Percentiles rank a stretch among this genome's conserved stretches.
phyloP scores from a whole-genome alignment of 1,140 invertebrate genomes.

The Drosophila lowei region DNA sequence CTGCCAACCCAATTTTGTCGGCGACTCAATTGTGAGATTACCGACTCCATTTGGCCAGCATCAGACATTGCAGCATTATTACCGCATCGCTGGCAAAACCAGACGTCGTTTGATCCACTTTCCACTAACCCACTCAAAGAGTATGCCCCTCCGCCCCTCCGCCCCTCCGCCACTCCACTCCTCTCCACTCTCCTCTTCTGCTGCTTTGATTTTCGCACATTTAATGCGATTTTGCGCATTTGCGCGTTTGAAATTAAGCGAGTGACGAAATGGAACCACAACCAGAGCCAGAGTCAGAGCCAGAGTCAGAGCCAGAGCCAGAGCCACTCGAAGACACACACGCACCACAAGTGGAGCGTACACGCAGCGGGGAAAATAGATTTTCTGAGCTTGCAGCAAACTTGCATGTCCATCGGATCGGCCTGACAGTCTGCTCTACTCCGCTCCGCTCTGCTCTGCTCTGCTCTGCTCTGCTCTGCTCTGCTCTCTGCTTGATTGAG shows the following conservation, averaged over 20 bases:
- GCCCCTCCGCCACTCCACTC: neutral
- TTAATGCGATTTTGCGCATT: slow-evolving; percentile 79
- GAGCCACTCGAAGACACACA: slow-evolving; percentile 9
- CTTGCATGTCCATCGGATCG: slow-evolving; percentile 36
- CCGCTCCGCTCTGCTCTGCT: slow-evolving; percentile 18
- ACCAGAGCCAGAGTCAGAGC: slow-evolving; percentile 8
- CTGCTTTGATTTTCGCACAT: slow-evolving; percentile 66
- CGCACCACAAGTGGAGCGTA: slow-evolving; percentile 55
- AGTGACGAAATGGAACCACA: slow-evolving; percentile 69
- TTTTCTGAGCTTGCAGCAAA: slow-evolving; percentile 58
- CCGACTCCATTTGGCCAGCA: slow-evolving; percentile 60
- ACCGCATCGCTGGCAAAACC: slow-evolving; percentile 65
- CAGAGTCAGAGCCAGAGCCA: slow-evolving; percentile 7
- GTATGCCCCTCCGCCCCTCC: no score
- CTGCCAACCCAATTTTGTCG: slow-evolving; percentile 70
- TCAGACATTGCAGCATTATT: slow-evolving; percentile 71
- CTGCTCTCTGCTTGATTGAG: slow-evolving; percentile 62
- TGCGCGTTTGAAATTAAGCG: slow-evolving; percentile 76
- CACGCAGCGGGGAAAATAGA: slow-evolving; percentile 29
- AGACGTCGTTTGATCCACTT: slow-evolving; percentile 71
- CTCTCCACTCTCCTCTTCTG: slow-evolving; percentile 1
- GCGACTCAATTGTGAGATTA: slow-evolving; percentile 60
- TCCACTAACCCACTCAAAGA: slow-evolving; percentile 13
- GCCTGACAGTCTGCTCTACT: slow-evolving; percentile 6
- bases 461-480: slow-evolving; percentile 30